phyloP scores from a whole-genome alignment of 1,140 invertebrate species.

The Drosophila micromelanica region DNA sequence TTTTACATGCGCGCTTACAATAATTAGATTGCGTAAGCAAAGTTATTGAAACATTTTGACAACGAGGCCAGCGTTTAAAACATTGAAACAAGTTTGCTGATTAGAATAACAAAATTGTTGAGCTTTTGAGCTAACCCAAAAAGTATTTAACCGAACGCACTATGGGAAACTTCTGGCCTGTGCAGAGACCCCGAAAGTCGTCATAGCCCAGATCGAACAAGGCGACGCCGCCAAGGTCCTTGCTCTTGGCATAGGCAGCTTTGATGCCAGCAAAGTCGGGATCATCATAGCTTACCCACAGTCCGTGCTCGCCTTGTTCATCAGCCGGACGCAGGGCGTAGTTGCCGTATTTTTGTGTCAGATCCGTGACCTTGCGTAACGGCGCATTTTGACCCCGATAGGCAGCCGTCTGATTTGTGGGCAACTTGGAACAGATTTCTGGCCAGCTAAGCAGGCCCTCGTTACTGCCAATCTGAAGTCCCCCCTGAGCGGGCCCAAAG shows the following conservation, averaged over 20 bases:
- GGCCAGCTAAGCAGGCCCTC: conserved; percentile 87
- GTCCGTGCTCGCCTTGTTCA: conserved; percentile 87
- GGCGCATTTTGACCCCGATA: conserved; percentile 87
- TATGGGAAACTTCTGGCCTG: conserved; percentile 90
- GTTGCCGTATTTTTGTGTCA: conserved; percentile 90
- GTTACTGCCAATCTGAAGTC: conserved; percentile 87
- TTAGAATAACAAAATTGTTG: conserved; percentile 40
- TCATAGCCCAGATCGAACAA: conserved; percentile 92
- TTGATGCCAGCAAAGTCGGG: conserved; percentile 93
- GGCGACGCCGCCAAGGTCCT: conserved; percentile 92
- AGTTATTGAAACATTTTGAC: conserved; percentile 28
- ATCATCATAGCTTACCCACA: conserved; percentile 97
- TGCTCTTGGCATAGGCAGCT: conserved; percentile 89
- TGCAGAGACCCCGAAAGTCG: conserved; percentile 92
- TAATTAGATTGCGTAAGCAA: conserved; percentile 54
- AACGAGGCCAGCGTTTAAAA: conserved; percentile 34
- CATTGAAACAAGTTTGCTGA: conserved; percentile 50
- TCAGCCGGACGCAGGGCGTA: conserved; percentile 90
- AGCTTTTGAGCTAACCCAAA: conserved; percentile 50
- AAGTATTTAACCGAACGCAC: conserved; percentile 86
- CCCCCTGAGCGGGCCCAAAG: conserved; percentile 87
- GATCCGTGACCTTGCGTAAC: conserved; percentile 89
- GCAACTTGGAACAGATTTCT: conserved; percentile 87
- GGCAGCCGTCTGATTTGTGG: conserved; percentile 85
- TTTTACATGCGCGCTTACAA: conserved; percentile 44